These are phyloP conservation scores for Tholera decimalis DNA, from an alignment of 2,888 invertebrate genomes.

Conservation along the genomic window DNA sequence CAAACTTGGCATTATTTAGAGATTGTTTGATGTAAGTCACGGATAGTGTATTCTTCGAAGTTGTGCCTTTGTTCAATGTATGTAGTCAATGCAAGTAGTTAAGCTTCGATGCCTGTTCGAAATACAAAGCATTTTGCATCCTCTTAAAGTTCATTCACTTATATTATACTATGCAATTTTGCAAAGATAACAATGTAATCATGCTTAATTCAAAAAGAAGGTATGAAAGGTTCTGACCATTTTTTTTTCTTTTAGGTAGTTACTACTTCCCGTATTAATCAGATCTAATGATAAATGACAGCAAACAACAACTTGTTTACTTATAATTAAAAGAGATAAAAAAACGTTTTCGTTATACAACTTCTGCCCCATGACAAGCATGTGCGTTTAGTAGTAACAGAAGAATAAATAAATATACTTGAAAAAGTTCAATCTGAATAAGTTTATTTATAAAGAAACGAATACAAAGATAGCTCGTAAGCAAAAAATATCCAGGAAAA, in stretches of 20 bases:
- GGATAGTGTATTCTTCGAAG: slow-evolving; percentile 29
- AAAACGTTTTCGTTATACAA: too few species aligned
- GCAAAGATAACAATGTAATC: too few species aligned
- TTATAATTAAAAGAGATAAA: too few species aligned
- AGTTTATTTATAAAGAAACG: slow-evolving; percentile 34
- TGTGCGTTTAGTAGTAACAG: slow-evolving; percentile 9
- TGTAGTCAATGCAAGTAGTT: too few species aligned
- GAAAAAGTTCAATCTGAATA: background rate
- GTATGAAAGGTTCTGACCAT: too few species aligned
- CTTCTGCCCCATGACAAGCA: slow-evolving; percentile 22
- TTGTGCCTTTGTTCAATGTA: slow-evolving; percentile 16
- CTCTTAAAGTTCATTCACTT: slow-evolving; percentile 1
- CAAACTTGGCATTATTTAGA: slow-evolving; percentile 31
- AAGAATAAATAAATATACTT: slow-evolving; percentile 40
- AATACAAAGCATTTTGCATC: slow-evolving; percentile 19
- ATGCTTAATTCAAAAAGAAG: too few species aligned
- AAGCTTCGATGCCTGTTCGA: slow-evolving; percentile 35
- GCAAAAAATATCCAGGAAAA: slow-evolving; percentile 30
- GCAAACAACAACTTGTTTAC: background rate
- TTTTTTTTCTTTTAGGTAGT: too few species aligned
- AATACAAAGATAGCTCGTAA: slow-evolving; percentile 10
- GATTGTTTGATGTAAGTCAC: slow-evolving; percentile 21
- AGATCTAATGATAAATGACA: background rate
- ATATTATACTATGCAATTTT: too few species aligned
- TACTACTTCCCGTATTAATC: too few species aligned